Percentiles rank a stretch among this genome's conserved stretches.
These are phyloP conservation scores for Amitus sp. DNA, from an alignment of 2,888 invertebrate genomes.

Conservation along the genomic window DNA sequence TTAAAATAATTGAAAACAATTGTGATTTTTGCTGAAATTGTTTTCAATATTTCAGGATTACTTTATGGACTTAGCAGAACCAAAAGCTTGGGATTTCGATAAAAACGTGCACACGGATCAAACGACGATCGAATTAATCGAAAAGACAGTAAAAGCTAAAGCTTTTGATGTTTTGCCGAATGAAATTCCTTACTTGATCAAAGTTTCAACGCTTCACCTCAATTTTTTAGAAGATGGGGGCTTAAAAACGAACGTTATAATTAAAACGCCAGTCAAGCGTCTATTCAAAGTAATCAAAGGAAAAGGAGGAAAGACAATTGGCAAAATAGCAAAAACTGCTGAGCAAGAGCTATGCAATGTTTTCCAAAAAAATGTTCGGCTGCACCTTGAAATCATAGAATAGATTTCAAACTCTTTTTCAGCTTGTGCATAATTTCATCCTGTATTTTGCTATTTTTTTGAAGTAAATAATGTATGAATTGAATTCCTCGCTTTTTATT, in stretches of 20 bases:
- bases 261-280: slow-evolving; percentile 73
- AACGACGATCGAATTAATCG: slow-evolving; percentile 74
- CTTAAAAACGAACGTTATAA: slow-evolving; percentile 70
- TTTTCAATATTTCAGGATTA: slow-evolving; percentile 70
- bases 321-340: slow-evolving; percentile 68
- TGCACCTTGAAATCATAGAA: slow-evolving; percentile 43
- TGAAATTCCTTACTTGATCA: slow-evolving; percentile 86
- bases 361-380: slow-evolving; percentile 48
- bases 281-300: slow-evolving; percentile 77
- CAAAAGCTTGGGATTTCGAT: slow-evolving; percentile 76
- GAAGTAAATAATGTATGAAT: not conserved
- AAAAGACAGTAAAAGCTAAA: slow-evolving; percentile 82
- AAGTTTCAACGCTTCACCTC: slow-evolving; percentile 74
- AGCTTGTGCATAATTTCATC: not conserved
- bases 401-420: not conserved
- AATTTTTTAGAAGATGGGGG: slow-evolving; percentile 70
- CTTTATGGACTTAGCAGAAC: slow-evolving; percentile 74
- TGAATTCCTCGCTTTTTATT: not conserved
- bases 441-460: not conserved
- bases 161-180: slow-evolving; percentile 84
- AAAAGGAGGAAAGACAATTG: slow-evolving; percentile 74
- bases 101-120: slow-evolving; percentile 79
- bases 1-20: no score
- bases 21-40: no score
- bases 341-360: slow-evolving; percentile 52